Percentiles rank a stretch among this genome's conserved stretches.
Evolutionary conservation across 2,888 invertebrate genomes (phyloP).

Genomic region (Tryphoninae sp.): DNA sequence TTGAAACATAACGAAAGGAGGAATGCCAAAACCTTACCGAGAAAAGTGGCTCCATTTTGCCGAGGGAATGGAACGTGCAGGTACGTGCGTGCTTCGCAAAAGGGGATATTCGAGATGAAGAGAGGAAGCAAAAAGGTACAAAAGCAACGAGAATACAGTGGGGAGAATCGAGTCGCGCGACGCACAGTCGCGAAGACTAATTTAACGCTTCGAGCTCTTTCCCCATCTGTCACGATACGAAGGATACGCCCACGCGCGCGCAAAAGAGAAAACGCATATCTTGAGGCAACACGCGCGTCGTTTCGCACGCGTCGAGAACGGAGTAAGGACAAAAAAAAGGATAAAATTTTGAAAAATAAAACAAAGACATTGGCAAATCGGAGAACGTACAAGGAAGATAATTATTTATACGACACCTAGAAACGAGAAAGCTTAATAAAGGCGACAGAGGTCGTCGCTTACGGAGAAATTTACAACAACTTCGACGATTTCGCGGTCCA

Average conservation of each 20-base stretch:
- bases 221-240: constrained; percentile 61
- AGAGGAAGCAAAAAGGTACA: constrained; percentile 21
- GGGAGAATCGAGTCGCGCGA: constrained; percentile 41
- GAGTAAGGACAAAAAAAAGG: constrained; percentile 1
- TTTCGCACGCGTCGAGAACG: constrained; percentile 17
- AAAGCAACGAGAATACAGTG: constrained; percentile 22
- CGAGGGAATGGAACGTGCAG: constrained; percentile 19
- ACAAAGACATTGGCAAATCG: background rate
- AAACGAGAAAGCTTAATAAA: background rate
- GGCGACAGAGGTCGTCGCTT: background rate
- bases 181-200: constrained; percentile 61
- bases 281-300: background rate
- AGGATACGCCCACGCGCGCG: constrained; percentile 11
- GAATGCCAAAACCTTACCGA: constrained; percentile 3
- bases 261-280: constrained; percentile 29
- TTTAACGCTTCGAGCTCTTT: constrained; percentile 66
- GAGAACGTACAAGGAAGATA: background rate
- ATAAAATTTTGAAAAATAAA: background rate
- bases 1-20: constrained; percentile 21
- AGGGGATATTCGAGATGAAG: constrained; percentile 28
- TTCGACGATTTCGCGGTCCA: constrained; percentile 20
- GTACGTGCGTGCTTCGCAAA: constrained; percentile 11
- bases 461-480: background rate
- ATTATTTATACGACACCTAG: background rate
- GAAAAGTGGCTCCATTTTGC: constrained; percentile 22